A percentile compares a stretch with the other conserved stretches of the same genome.
Conservation (phyloP, 2,797 vertebrate genomes). For the Anabacerthia variegaticeps region DNA sequence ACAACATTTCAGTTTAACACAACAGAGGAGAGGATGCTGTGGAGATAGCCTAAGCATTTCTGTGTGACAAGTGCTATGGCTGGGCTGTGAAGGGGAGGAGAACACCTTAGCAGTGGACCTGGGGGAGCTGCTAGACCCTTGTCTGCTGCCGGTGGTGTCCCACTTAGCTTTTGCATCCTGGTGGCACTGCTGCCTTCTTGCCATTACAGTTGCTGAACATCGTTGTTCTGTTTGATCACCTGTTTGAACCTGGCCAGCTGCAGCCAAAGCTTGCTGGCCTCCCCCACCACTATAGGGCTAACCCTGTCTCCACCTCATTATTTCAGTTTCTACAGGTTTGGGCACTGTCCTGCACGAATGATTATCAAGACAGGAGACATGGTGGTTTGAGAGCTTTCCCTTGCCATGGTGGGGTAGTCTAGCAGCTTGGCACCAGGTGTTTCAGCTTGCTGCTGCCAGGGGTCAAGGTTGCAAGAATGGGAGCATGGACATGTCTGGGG, state of each 20-base stretch:
- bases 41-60: neutral
- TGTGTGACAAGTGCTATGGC: neutral
- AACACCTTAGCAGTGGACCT: neutral
- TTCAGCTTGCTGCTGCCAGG: neutral
- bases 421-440: fast-evolving
- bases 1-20: neutral
- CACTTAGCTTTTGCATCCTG: fast-evolving
- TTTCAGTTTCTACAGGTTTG: neutral
- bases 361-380: neutral
- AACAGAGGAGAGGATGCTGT: neutral
- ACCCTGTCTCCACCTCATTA: neutral
- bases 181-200: neutral
- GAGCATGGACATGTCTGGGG: neutral
- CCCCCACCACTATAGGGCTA: neutral
- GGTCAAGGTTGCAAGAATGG: neutral
- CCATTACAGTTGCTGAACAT: neutral
- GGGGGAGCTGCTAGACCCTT: neutral
- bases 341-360: neutral
- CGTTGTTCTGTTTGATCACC: fast-evolving
- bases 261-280: neutral
- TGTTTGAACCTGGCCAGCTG: neutral
- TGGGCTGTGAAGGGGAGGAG: neutral
- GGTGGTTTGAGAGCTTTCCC: neutral
- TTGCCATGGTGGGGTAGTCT: fast-evolving
- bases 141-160: neutral